These are phyloP conservation scores for Montipora foliosa DNA, from an alignment of 64 coral and sea anemone species.

Conservation along the genomic window DNA sequence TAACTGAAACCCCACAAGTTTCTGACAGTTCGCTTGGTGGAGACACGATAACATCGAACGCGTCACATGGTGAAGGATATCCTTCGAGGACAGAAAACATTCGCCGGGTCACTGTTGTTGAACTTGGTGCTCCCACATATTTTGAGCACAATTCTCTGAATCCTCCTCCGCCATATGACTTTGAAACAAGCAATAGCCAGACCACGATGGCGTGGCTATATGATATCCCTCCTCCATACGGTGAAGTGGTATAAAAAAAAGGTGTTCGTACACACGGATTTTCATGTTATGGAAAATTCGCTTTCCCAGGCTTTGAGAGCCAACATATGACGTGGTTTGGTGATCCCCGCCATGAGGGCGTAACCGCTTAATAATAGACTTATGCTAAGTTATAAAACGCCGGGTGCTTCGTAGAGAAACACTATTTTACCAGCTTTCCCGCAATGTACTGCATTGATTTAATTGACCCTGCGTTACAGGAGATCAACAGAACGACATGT, in stretches of 20 bases:
- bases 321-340: neutral
- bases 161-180: constrained; percentile 30
- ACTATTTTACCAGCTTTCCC: neutral
- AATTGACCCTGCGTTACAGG: neutral
- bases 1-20: neutral
- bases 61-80: neutral
- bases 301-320: neutral
- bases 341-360: neutral
- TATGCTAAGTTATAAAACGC: neutral
- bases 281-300: neutral
- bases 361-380: neutral
- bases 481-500: neutral
- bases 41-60: neutral
- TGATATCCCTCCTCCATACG: constrained; percentile 23
- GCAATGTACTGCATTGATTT: neutral
- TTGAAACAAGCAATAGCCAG: neutral
- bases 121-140: neutral
- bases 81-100: neutral
- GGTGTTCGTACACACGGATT: neutral
- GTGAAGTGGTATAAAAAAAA: neutral
- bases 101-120: neutral
- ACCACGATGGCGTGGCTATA: neutral
- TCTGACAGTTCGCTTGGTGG: neutral
- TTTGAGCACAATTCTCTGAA: neutral
- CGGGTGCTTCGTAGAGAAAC: neutral